These are phyloP conservation scores for Echinometra lucunter DNA, from an alignment of 53 echinoderm and acorn worm genomes.

Conservation along the genomic window DNA sequence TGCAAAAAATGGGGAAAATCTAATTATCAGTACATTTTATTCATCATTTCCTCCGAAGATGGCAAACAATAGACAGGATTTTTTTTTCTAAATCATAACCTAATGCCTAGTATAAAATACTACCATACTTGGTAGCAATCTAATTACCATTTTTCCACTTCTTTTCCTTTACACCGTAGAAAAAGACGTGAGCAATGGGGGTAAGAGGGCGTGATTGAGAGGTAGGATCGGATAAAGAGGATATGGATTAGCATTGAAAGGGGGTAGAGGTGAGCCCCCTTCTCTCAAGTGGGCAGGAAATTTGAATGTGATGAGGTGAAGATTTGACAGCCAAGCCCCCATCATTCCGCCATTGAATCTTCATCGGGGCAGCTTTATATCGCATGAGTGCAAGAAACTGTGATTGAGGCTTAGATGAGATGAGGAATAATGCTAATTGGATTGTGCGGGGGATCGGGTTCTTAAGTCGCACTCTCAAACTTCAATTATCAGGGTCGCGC, in stretches of 20 bases:
- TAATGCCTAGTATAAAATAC: not conserved
- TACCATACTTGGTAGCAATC: not conserved
- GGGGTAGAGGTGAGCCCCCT: constrained; percentile 27
- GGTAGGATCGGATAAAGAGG: not conserved
- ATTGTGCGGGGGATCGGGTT: constrained; percentile 2
- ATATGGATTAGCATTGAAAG: not conserved
- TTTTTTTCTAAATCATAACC: not conserved
- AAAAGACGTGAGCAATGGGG: not conserved
- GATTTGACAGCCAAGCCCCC: constrained; percentile 37
- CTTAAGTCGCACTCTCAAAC: constrained; percentile 49
- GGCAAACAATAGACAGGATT: not conserved
- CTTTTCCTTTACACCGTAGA: not conserved
- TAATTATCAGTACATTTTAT: too few relatives aligned
- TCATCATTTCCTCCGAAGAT: too few relatives aligned
- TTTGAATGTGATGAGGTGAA: constrained; percentile 46
- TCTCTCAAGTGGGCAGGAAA: constrained; percentile 39
- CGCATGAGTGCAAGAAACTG: not conserved
- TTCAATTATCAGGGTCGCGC: constrained; percentile 53
- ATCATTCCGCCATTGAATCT: not conserved
- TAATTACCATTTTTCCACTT: not conserved
- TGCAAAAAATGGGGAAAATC: too few relatives aligned
- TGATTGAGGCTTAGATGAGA: constrained; percentile 25
- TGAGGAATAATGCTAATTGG: constrained; percentile 62
- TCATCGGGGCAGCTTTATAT: not conserved
- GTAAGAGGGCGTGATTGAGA: not conserved